A percentile compares a stretch with the other conserved stretches of the same genome.
These are phyloP conservation scores for Euphydryas editha DNA, from an alignment of 2,888 invertebrate species.

Conservation along the genomic window DNA sequence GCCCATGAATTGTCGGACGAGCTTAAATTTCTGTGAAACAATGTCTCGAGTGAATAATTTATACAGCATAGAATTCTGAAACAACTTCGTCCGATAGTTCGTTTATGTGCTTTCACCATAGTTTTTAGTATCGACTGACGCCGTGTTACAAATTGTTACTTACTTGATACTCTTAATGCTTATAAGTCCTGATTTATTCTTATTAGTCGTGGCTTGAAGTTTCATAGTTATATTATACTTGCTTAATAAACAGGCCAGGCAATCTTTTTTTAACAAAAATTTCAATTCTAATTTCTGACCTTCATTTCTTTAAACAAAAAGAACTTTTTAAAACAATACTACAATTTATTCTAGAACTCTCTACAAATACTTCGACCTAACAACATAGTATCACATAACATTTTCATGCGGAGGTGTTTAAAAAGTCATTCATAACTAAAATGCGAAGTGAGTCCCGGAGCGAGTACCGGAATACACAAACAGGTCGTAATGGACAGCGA, in stretches of 20 bases:
- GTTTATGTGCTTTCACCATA: no score
- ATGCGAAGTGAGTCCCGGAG: conserved; percentile 50
- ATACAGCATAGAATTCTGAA: neutral
- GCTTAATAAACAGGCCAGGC: no score
- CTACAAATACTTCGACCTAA: neutral
- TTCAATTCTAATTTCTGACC: no score
- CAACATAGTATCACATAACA: neutral
- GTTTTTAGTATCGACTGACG: no score
- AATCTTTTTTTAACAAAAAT: no score
- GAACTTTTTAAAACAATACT: no score
- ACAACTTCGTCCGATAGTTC: neutral
- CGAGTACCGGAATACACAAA: conserved; percentile 55
- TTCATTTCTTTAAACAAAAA: no score
- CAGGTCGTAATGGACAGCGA: conserved; percentile 44
- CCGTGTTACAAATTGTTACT: no score
- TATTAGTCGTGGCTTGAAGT: no score
- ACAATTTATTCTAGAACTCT: neutral
- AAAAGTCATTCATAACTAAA: conserved; percentile 40
- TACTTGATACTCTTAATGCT: no score
- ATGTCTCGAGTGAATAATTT: neutral
- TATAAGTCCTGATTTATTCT: no score
- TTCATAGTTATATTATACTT: no score
- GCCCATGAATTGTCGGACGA: conserved; percentile 1
- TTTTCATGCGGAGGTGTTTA: conserved; percentile 1
- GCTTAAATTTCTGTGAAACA: neutral